Evolutionary conservation across 2,888 invertebrate genomes (phyloP).

Genomic region (Eutolmus rufibarbis): DNA sequence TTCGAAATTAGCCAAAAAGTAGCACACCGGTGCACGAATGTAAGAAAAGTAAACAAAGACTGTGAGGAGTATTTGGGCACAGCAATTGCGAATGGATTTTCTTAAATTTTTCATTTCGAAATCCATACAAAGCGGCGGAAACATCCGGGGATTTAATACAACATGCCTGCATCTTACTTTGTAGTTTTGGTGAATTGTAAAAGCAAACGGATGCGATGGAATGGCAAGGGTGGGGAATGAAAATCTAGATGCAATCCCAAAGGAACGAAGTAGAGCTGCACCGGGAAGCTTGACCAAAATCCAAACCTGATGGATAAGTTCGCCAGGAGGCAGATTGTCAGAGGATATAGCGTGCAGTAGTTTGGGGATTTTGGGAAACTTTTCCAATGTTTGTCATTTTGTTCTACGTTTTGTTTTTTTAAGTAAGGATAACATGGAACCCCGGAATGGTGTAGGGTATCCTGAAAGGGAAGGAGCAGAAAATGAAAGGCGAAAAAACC

Average conservation of each 20-base stretch:
- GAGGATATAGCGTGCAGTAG: background rate
- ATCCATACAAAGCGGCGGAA: slow-evolving; percentile 11
- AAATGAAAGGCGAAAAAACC: background rate
- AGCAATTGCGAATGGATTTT: background rate
- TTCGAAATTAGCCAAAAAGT: background rate
- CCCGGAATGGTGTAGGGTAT: background rate
- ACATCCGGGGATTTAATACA: background rate
- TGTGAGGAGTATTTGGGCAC: background rate
- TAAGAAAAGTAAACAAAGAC: background rate
- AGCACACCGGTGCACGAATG: background rate
- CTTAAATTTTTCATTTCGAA: slow-evolving; percentile 10
- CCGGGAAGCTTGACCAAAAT: background rate
- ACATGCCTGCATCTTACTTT: slow-evolving; percentile 9
- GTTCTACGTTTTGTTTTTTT: background rate
- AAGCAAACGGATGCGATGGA: background rate
- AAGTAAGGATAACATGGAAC: background rate
- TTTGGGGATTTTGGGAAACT: background rate
- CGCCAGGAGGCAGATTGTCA: slow-evolving; percentile 15
- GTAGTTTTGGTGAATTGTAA: background rate
- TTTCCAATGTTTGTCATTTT: slow-evolving; percentile 8
- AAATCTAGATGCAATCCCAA: background rate
- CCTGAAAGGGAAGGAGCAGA: background rate
- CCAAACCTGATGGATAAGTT: slow-evolving; percentile 11
- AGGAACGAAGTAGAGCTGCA: background rate
- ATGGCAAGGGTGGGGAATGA: background rate